Evolutionary conservation across 2,113 vertebrate species (phyloP).

Genomic region (Pogona vitticeps): DNA sequence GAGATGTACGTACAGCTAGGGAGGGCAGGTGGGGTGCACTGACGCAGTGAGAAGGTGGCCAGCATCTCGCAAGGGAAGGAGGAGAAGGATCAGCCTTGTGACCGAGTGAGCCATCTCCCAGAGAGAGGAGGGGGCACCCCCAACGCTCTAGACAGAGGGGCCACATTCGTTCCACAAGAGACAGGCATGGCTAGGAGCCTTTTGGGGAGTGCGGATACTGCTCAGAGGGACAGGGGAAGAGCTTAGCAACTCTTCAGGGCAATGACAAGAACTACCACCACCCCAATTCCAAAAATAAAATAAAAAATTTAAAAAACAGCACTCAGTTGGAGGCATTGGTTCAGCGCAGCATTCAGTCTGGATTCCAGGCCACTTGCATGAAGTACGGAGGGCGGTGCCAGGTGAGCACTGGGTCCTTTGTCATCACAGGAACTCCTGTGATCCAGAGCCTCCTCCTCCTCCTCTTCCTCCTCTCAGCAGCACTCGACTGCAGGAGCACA

Average conservation of each 20-base stretch:
- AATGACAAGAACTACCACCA: neutral
- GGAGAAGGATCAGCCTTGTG: too few species aligned
- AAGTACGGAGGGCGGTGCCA: too few species aligned
- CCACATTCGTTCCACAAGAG: neutral
- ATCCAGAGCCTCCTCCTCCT: neutral
- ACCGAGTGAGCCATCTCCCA: neutral
- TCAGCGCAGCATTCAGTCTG: too few species aligned
- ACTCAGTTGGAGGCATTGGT: neutral
- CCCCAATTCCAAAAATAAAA: too few species aligned
- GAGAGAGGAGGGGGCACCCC: neutral
- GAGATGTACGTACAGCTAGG: neutral
- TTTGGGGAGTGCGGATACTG: neutral
- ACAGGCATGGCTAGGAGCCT: too few species aligned
- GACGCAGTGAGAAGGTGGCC: too few species aligned
- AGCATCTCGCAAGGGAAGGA: too few species aligned
- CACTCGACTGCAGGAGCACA: neutral
- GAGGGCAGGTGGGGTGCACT: too few species aligned
- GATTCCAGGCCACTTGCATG: neutral
- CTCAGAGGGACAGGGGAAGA: too few species aligned
- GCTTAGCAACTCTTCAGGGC: too few species aligned
- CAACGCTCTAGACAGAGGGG: neutral
- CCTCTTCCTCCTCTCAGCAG: too few species aligned
- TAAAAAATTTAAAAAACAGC: neutral
- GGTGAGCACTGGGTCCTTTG: neutral
- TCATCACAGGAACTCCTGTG: too few species aligned